Evolutionary conservation across 2,888 invertebrate genomes (phyloP), one percentile per base, ranked within the genome.

Genomic region (Cerceris ruficornis): DNA sequence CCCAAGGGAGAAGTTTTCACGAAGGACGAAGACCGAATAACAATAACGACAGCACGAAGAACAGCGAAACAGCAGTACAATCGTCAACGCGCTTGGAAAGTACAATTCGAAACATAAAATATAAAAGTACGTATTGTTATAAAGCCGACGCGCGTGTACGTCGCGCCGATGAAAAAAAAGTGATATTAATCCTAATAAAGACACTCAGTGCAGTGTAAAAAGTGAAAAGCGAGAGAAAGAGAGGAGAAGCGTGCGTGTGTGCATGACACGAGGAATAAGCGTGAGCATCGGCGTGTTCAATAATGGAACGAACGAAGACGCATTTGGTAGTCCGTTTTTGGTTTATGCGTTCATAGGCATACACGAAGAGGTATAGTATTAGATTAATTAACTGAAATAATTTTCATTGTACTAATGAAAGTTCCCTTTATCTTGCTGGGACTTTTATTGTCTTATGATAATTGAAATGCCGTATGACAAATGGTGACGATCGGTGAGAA

Each of bases 181-280:
- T 91, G 91, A 92, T 92, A 92, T 92, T 92, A 92, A 91, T 92
- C 90, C 90, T 92, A 92, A 91, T 91, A 83, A 88, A 87, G 86
- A 86, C 86, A 86, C 86, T 86, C 84, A 76, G 80, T 82, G 82
- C 83, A 82, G 80, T 87, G 85, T 84, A 80, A 81, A 79, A 75
- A 83, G 82, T 82, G 79, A 75, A 75, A 60, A 79, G 71, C 65
- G 69, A 46, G 78, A 71, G 70, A 58, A 14, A 65, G 60, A 62
- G 62, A 77, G 64, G 57, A 28, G 54, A 13, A 65, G 60, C 58
- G 49, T 64, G 73, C n/a, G 69, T 54, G 73, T 54, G 65, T 71
- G 66, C 66, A 69, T 60, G 74, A 55, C 50, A 46, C 6, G 54
- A 42, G n/a, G 59, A 70, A 65, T 64, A 67, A 70, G 39, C 54